Percentiles rank a stretch among this genome's conserved stretches.
Conservation (phyloP, 2,797 vertebrate genomes). For the Gymnocypris eckloni region DNA sequence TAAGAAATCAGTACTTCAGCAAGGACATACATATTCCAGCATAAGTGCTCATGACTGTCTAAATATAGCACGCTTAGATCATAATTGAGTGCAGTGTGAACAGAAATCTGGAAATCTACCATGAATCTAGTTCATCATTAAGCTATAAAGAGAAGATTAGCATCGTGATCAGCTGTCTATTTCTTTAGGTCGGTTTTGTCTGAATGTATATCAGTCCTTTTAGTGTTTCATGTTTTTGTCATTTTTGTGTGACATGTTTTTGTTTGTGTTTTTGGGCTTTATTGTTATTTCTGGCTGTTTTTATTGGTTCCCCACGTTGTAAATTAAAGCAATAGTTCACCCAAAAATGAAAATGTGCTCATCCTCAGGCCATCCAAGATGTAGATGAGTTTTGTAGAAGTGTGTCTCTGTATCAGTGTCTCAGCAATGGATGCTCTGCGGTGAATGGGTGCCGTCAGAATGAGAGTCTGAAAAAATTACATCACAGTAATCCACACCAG, state of each 20-base stretch:
- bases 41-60: not conserved
- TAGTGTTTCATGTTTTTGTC: not conserved
- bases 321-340: not conserved
- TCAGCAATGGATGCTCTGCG: not conserved
- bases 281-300: constrained; percentile 12
- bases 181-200: not conserved
- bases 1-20: not conserved
- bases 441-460: not conserved
- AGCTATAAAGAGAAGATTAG: constrained; percentile 5
- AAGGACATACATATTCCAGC: not conserved
- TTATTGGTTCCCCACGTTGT: constrained; percentile 3
- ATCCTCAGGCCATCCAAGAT: not conserved
- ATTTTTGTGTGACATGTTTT: not conserved
- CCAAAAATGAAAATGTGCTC: not conserved
- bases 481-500: not conserved
- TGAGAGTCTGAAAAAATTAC: not conserved
- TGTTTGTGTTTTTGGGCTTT: not conserved
- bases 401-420: not conserved
- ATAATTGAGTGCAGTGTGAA: not conserved
- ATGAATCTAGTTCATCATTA: constrained; percentile 11
- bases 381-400: not conserved
- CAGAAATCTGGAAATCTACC: not conserved
- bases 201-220: constrained; percentile 9
- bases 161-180: not conserved
- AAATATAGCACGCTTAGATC: not conserved